Evolutionary conservation across 2,113 vertebrate species (phyloP).

Genomic region (Perca schrenkii): DNA sequence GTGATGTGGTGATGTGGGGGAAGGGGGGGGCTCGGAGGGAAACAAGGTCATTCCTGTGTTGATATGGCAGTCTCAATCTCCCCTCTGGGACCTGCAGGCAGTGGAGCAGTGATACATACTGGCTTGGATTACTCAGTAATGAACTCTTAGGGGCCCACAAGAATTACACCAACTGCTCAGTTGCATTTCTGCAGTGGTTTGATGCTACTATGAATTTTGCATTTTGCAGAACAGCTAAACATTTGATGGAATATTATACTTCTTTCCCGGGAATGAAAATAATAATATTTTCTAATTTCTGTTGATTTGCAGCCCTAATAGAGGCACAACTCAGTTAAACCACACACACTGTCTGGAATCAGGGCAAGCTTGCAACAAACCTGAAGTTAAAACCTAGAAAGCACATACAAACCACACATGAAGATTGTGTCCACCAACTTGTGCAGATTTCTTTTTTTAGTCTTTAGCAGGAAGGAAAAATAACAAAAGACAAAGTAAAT

Average conservation of each 20-base stretch:
- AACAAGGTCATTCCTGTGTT: conserved; percentile 76
- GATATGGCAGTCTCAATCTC: conserved; percentile 67
- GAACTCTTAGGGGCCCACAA: conserved; percentile 42
- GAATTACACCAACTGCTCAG: conserved; percentile 50
- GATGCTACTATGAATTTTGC: not conserved
- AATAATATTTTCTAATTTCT: not conserved
- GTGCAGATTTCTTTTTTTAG: not conserved
- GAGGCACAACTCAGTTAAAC: not conserved
- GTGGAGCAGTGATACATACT: conserved; percentile 64
- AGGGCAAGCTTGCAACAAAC: not conserved
- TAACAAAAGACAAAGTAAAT: not conserved
- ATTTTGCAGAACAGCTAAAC: not conserved
- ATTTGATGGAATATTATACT: not conserved
- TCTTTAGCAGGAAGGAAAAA: not conserved
- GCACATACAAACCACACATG: not conserved
- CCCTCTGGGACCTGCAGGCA: conserved; percentile 69
- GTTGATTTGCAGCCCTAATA: not conserved
- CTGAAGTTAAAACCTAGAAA: not conserved
- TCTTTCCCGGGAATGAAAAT: not conserved
- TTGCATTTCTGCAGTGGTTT: conserved; percentile 22
- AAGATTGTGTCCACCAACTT: not conserved
- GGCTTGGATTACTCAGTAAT: conserved; percentile 71
- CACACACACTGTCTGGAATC: not conserved
- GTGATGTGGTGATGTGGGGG: conserved; percentile 10
- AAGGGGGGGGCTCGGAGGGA: conserved; percentile 13